Conservation (phyloP, 2,888 invertebrate species). For the Diachrysia chrysitis region DNA sequence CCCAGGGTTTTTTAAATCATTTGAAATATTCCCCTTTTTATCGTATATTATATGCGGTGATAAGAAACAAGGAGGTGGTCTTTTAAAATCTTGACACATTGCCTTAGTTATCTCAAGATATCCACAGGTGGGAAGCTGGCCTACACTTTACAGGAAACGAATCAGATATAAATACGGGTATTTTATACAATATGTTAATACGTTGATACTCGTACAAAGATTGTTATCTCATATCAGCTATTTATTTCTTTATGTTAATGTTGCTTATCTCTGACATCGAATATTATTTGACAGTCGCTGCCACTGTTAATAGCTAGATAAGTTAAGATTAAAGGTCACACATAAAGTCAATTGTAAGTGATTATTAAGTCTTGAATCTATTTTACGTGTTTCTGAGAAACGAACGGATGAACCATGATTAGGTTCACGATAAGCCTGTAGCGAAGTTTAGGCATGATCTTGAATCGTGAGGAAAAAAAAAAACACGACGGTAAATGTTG, state of each 20-base stretch:
- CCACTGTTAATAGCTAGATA: slow-evolving; percentile 50
- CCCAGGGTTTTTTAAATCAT: too few relatives aligned
- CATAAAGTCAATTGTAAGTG: slow-evolving; percentile 37
- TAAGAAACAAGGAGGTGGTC: background rate
- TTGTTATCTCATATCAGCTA: slow-evolving; percentile 15
- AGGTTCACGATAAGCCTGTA: background rate
- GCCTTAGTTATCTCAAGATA: background rate
- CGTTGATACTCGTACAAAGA: slow-evolving; percentile 14
- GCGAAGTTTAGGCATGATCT: background rate
- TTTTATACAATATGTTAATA: slow-evolving; percentile 25
- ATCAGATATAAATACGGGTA: background rate
- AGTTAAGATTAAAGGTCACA: slow-evolving; percentile 39
- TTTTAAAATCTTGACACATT: background rate
- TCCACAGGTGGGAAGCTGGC: background rate
- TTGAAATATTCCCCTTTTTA: background rate
- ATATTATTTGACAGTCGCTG: slow-evolving; percentile 42
- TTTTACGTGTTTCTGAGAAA: background rate
- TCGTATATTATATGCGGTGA: background rate
- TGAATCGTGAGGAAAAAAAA: background rate
- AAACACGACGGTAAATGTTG: background rate
- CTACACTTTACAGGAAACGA: background rate
- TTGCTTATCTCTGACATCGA: slow-evolving; percentile 37
- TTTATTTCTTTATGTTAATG: slow-evolving; percentile 41
- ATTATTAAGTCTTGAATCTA: slow-evolving; percentile 19
- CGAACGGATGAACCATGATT: background rate